phyloP scores from a whole-genome alignment of 2,797 vertebrate genomes.

The Fistularia tabacaria region DNA sequence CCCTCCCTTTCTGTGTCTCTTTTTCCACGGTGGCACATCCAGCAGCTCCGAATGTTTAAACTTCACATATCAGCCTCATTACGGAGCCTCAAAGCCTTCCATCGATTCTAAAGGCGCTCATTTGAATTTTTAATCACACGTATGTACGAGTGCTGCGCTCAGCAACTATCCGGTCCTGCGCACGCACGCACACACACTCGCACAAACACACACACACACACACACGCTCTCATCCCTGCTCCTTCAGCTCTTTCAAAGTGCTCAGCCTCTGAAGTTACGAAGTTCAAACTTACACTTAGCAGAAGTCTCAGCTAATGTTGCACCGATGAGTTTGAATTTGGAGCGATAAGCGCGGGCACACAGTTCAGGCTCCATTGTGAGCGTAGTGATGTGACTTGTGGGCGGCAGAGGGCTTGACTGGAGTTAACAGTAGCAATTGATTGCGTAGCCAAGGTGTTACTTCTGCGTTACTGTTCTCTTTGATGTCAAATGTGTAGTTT shows the following conservation, averaged over 20 bases:
- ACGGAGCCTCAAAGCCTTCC: constrained; percentile 87
- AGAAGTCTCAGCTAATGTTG: constrained; percentile 49
- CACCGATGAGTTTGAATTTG: constrained; percentile 39
- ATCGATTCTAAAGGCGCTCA: constrained; percentile 92
- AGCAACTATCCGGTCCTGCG: constrained; percentile 62
- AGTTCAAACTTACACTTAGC: constrained; percentile 59
- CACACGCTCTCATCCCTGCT: constrained; percentile 48
- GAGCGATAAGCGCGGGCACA: constrained; percentile 26
- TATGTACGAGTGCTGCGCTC: constrained; percentile 83
- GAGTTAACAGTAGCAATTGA: constrained; percentile 42
- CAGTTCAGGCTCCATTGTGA: constrained; percentile 35
- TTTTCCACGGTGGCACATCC: constrained; percentile 84
- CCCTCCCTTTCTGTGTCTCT: constrained; percentile 54
- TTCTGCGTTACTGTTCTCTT: constrained; percentile 49
- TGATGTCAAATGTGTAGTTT: constrained; percentile 61
- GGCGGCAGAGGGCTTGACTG: constrained; percentile 30
- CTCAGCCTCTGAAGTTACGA: constrained; percentile 59
- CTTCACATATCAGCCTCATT: constrained; percentile 90
- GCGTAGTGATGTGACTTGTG: constrained; percentile 28
- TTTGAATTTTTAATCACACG: constrained; percentile 96
- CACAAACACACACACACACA: constrained; percentile 33
- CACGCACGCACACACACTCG: constrained; percentile 30
- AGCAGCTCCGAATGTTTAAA: constrained; percentile 84
- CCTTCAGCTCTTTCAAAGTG: constrained; percentile 65
- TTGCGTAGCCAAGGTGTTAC: constrained; percentile 37